These are phyloP conservation scores for Carollia perspicillata DNA, from an alignment of 2,113 vertebrate genomes.

Conservation along the genomic window DNA sequence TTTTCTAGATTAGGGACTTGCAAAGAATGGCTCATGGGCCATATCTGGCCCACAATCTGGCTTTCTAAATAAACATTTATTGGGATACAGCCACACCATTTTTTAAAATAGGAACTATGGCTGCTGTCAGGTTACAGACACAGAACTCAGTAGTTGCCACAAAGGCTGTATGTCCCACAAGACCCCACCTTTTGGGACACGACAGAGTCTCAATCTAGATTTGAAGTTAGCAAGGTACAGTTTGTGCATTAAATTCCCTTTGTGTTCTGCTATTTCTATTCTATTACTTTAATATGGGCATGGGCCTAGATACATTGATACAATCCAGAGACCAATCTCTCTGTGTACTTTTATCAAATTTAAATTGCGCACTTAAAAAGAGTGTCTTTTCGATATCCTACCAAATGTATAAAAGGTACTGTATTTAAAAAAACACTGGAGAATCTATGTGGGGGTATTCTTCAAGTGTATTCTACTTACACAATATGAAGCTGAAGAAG, in stretches of 20 bases:
- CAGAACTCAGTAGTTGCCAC: not conserved
- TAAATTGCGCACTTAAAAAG: conserved; percentile 38
- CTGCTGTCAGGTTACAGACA: not conserved
- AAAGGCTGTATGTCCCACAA: not conserved
- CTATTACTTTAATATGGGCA: not conserved
- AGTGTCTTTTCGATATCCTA: conserved; percentile 50
- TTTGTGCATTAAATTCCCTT: not conserved
- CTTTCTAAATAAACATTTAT: not conserved
- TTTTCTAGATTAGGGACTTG: not conserved
- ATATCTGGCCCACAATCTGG: not conserved
- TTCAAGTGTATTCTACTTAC: conserved; percentile 5
- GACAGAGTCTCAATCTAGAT: not conserved
- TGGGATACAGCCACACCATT: not conserved
- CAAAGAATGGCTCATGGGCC: not conserved
- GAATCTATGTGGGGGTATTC: conserved; percentile 4
- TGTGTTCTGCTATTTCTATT: not conserved
- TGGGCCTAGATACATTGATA: not conserved
- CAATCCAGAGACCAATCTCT: not conserved
- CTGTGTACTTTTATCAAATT: conserved; percentile 50
- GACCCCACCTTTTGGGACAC: not conserved
- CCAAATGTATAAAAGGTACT: conserved; percentile 38
- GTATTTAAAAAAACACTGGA: conserved; percentile 21
- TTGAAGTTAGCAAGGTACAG: not conserved
- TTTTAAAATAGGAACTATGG: not conserved
- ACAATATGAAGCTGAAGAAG: conserved; percentile 64